Base-by-base conservation (phyloP, 2,113 vertebrate species). In the Chionis minor region DNA sequence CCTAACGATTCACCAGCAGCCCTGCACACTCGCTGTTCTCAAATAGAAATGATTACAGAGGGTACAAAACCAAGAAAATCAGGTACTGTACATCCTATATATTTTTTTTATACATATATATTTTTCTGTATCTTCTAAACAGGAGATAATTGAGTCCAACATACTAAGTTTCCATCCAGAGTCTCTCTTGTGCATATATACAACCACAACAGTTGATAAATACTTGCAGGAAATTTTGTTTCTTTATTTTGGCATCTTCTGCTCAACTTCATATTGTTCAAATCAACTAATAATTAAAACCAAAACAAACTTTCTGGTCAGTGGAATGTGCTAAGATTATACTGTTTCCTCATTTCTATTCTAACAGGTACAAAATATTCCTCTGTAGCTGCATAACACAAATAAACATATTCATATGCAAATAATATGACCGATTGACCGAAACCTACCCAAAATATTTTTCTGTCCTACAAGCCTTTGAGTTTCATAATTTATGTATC, bases 281-380 rank as follows among this genome's bases (percentile, higher is more conserved):
- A 92, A 86, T 93, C 87, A 95, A 80, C 75, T 93, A 81, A 75
- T 90, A 78, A 91, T 85, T 77, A 91, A 81, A 91, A 91, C 17
- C 63, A 89, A 86, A 92, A 54, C 62, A 88, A 92, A 90, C 75
- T 70, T 82, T 56, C 81, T 77, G 6, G 77, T 47, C 55, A 30
- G 67, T 56, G 81, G 81, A 95, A 95, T 47, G 40, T 84, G 59
- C 85, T 75, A 91, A 89, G 52, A 75, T 82, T 67, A 38, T 52
- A 52, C 72, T 81, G 52, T 74, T 91, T 81, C 44, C 65, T 56
- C 40, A 17, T 14, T 89, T 96, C 72, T 94, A 12, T 92, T 92
- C 79, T 88, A 88, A 38, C 72, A 93, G 75, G 81, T 95, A 90
- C 71, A 75, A 90, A 85, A 93, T 72, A 51, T n/a, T 73, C 28